Evolutionary conservation across 37 sponge, comb jelly and placozoan genomes (phyloP).

Genomic region (Chondrilla cf. caribensis): DNA sequence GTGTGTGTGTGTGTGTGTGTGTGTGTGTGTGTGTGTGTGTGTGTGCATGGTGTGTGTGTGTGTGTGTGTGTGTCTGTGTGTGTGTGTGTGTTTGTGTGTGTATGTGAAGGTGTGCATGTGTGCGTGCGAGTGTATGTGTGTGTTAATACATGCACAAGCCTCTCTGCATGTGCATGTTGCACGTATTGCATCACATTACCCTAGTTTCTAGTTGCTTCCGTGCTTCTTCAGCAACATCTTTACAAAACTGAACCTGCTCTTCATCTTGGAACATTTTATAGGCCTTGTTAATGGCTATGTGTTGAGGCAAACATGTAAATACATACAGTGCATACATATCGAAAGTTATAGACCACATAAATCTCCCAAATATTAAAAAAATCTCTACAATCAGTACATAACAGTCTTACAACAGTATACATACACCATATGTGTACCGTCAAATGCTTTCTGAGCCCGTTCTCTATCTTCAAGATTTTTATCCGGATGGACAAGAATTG

Average conservation of each 20-base stretch:
- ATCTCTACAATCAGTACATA: no score
- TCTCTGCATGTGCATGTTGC: no score
- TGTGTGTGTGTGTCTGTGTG: no score
- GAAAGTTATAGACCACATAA: neutral
- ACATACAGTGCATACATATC: neutral
- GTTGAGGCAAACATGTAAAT: no score
- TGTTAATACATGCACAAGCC: neutral
- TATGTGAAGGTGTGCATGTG: neutral
- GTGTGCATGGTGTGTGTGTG: conserved; percentile 4
- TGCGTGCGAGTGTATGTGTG: neutral
- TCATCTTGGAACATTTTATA: conserved; percentile 82
- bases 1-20: conserved; percentile 28
- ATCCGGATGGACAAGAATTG: conserved; percentile 97
- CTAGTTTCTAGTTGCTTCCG: conserved; percentile 33
- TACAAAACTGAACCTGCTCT: conserved; percentile 64
- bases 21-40: neutral
- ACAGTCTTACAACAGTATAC: no score
- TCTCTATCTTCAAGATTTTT: conserved; percentile 89
- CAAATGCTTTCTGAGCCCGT: conserved; percentile 89
- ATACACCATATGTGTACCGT: conserved; percentile 46
- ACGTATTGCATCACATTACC: neutral
- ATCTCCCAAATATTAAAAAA: neutral
- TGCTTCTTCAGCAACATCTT: conserved; percentile 72
- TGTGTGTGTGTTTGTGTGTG: neutral
- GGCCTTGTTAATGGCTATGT: conserved; percentile 81